phyloP scores from a whole-genome alignment of 2,888 invertebrate genomes.

The Tachina lurida region DNA sequence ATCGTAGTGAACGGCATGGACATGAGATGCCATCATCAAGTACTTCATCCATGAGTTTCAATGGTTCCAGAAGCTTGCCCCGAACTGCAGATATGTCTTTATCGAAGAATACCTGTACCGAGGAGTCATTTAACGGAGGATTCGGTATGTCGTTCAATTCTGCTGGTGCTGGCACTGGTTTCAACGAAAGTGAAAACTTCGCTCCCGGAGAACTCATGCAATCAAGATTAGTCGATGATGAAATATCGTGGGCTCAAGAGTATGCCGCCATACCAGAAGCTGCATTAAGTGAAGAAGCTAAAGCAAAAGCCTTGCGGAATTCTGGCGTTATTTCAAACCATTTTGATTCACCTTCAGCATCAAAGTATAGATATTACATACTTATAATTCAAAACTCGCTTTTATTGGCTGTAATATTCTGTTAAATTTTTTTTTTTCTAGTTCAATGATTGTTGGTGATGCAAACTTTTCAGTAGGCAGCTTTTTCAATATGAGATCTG shows the following conservation, averaged over 20 bases:
- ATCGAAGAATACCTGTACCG: constrained; percentile 70
- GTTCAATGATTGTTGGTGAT: constrained; percentile 77
- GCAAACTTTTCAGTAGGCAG: constrained; percentile 80
- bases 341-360: constrained; percentile 68
- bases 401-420: neutral
- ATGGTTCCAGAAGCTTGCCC: constrained; percentile 77
- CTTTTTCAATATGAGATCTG: constrained; percentile 80
- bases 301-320: constrained; percentile 70
- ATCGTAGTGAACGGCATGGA: constrained; percentile 8
- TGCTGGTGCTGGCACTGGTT: constrained; percentile 44
- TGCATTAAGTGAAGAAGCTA: constrained; percentile 76
- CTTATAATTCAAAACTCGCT: neutral
- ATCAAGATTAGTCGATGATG: constrained; percentile 79
- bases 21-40: constrained; percentile 13
- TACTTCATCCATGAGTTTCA: constrained; percentile 67
- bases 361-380: constrained; percentile 75
- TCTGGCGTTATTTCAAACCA: constrained; percentile 64
- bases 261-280: constrained; percentile 80
- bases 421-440: constrained; percentile 57
- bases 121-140: constrained; percentile 74
- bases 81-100: constrained; percentile 80
- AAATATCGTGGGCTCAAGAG: constrained; percentile 81
- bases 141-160: constrained; percentile 74
- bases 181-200: constrained; percentile 74
- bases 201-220: constrained; percentile 81